Conservation (phyloP, 2,888 invertebrate genomes). For the Creontiades dilutus region DNA sequence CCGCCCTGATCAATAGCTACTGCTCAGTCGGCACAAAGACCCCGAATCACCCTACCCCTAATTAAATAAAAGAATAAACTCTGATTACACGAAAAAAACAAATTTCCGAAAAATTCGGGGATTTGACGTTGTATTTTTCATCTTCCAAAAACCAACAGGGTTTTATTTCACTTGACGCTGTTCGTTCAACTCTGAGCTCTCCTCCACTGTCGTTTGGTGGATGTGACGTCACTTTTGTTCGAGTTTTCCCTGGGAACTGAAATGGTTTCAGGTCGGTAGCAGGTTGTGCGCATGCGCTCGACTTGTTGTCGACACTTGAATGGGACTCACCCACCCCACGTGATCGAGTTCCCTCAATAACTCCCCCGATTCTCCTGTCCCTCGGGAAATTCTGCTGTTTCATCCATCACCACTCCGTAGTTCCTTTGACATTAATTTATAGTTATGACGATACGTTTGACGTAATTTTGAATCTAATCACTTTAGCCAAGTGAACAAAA, state of each 20-base stretch:
- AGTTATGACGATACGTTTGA: too few relatives aligned
- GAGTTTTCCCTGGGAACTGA: background rate
- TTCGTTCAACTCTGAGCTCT: background rate
- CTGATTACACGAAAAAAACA: background rate
- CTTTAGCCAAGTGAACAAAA: too few relatives aligned
- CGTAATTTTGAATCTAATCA: too few relatives aligned
- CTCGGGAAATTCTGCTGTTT: background rate
- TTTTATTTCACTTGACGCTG: background rate
- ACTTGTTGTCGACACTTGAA: background rate
- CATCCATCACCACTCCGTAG: background rate
- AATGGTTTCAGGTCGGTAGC: background rate
- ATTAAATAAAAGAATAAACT: background rate
- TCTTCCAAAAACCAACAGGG: background rate
- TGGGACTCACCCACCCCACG: background rate
- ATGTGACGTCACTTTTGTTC: conserved; percentile 3
- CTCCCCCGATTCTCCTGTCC: background rate
- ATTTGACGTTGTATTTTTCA: background rate
- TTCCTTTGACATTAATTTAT: background rate
- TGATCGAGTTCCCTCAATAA: background rate
- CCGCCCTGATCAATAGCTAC: conserved; percentile 69
- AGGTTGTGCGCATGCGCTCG: conserved; percentile 16
- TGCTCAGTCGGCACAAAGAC: conserved; percentile 67
- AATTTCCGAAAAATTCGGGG: background rate
- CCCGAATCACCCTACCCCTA: conserved; percentile 58
- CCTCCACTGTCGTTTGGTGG: background rate